Base-by-base conservation (phyloP, 2,797 vertebrate species). In the Sebastes paucispinis region DNA sequence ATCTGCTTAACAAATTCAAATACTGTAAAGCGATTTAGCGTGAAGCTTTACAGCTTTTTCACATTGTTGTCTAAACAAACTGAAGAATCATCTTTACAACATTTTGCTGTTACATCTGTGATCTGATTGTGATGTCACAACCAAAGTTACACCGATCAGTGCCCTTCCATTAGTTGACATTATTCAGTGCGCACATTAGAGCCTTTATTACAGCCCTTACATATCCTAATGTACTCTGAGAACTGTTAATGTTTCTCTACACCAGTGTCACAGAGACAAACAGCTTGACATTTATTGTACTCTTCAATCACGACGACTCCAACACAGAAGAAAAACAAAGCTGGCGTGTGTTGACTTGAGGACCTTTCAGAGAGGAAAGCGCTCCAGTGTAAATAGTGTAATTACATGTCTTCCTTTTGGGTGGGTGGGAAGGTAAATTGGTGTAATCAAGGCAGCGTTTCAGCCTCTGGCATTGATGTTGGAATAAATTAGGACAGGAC, bases 401-500 rank as follows among this genome's bases (percentile, higher is more conserved):
- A 95, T 93, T 93, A 92, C 85, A 87, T 20, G 82, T 88, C 91
- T 94, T 94, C 94, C 93, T 92, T 80, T 87, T 83, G 88, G 92
- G 87, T 70, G 87, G 90, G 83, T 62, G 84, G 86, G 87, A 36
- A 75, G 82, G 65, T 82, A 91, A 94, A 94, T 92, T 92, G 88
- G 74, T 89, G 73, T 92, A 92, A 94, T 95, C 88, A 92, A 76
- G 84, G 80, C 91, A 75, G 78, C 82, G 12, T 63, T 64, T 85
- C 73, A 87, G 89, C 89, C 90, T 66, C 80, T 50, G 84, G 86
- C 84, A 73, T 59, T 81, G 88, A 90, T 85, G 92, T 88, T 88
- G 77, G 74, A 89, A 71, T 82, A 81, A 89, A 92, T 89, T 86
- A 87, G 89, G 84, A 89, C 80, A 84, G 55, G 85, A 63, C 67